A percentile compares a stretch with the other conserved stretches of the same genome.
Conservation (phyloP, 2,888 invertebrate genomes). For the Incurvaria masculella region DNA sequence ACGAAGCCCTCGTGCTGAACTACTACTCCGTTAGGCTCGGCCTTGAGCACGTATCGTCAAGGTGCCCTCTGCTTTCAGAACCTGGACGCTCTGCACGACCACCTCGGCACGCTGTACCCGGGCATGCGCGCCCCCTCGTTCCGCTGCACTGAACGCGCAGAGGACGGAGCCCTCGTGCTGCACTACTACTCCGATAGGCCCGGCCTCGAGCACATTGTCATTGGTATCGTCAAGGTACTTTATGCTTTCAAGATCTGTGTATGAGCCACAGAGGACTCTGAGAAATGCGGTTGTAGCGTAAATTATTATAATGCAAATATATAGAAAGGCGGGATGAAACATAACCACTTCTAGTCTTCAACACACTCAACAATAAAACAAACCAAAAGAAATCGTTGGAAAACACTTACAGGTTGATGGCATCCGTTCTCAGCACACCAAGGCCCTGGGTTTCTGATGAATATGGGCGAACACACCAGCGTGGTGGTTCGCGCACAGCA, state of each 20-base stretch:
- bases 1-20: constrained; percentile 87
- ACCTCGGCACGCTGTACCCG: constrained; percentile 89
- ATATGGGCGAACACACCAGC: too few relatives aligned
- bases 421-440: too few relatives aligned
- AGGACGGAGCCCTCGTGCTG: constrained; percentile 85
- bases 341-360: neutral
- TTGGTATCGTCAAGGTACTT: constrained; percentile 90
- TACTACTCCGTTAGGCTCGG: constrained; percentile 96
- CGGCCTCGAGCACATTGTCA: constrained; percentile 92
- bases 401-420: neutral
- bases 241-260: neutral
- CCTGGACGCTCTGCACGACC: constrained; percentile 93
- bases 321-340: too few relatives aligned
- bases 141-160: constrained; percentile 85
- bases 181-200: constrained; percentile 97
- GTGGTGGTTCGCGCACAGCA: too few relatives aligned
- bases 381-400: too few relatives aligned
- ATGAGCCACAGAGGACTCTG: too few relatives aligned
- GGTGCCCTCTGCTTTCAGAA: constrained; percentile 59
- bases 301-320: too few relatives aligned
- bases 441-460: too few relatives aligned
- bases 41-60: constrained; percentile 92
- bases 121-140: constrained; percentile 96
- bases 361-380: neutral
- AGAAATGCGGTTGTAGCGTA: constrained; percentile 6